Percentiles rank a stretch among this genome's conserved stretches.
phyloP scores from a whole-genome alignment of 2,888 invertebrate genomes.

The Drosophila mettleri region DNA sequence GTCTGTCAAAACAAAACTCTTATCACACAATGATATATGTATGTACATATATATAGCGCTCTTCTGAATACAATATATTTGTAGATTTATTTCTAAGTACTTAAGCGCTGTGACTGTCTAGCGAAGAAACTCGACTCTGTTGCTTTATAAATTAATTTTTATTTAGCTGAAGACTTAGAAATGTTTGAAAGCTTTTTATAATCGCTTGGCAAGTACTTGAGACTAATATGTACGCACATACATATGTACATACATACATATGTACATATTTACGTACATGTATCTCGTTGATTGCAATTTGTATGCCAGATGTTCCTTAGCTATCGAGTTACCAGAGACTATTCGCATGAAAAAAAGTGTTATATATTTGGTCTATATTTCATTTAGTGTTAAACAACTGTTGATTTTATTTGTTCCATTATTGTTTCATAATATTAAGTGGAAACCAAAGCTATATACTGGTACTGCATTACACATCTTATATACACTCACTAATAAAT shows the following conservation, averaged over 20 bases:
- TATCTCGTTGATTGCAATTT: background rate
- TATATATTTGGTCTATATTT: background rate
- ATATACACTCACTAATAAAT: background rate
- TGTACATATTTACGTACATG: too few species aligned
- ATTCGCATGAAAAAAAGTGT: background rate
- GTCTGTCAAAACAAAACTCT: constrained; percentile 14
- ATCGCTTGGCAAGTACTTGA: constrained; percentile 8
- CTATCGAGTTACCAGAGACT: background rate
- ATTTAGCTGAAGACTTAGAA: background rate
- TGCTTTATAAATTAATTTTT: background rate
- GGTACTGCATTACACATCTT: background rate
- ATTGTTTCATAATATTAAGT: too few species aligned
- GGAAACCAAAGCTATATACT: background rate
- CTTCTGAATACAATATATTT: background rate
- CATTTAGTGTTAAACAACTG: background rate
- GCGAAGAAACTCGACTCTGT: background rate
- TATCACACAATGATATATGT: constrained; percentile 11
- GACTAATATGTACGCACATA: background rate
- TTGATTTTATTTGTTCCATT: too few species aligned
- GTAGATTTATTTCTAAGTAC: background rate
- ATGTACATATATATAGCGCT: too few species aligned
- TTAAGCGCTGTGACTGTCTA: background rate
- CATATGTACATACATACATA: too few species aligned
- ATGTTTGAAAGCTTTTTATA: constrained; percentile 3
- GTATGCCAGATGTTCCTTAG: background rate